Evolutionary conservation across 2,888 invertebrate genomes (phyloP).

Genomic region (Habrosyne pyritoides): DNA sequence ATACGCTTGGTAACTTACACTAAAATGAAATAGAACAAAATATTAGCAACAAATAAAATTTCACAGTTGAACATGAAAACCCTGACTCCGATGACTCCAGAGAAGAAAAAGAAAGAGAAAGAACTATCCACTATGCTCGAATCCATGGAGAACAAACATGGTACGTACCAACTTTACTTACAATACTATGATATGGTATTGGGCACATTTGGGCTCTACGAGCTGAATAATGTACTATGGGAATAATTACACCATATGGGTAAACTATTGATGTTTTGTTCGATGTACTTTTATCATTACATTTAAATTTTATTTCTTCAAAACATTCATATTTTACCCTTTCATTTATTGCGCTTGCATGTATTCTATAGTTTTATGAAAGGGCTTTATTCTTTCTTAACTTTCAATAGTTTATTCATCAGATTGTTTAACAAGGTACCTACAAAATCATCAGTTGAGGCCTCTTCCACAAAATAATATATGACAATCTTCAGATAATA

Average conservation of each 20-base stretch:
- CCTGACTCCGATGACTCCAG: constrained; percentile 83
- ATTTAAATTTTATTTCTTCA: constrained; percentile 50
- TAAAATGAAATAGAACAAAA: constrained; percentile 2
- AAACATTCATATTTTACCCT: constrained; percentile 83
- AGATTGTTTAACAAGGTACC: constrained; percentile 72
- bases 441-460: constrained; percentile 12
- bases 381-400: constrained; percentile 69
- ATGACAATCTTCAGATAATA: constrained; percentile 2
- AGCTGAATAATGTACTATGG: constrained; percentile 13
- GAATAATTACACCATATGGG: constrained; percentile 55
- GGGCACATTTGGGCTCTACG: constrained; percentile 4
- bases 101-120: constrained; percentile 87
- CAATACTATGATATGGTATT: not conserved
- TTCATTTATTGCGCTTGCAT: constrained; percentile 80
- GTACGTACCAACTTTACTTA: constrained; percentile 77
- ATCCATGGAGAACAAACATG: constrained; percentile 92
- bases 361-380: constrained; percentile 65
- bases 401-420: constrained; percentile 88
- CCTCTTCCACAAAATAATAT: not conserved
- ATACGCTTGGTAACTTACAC: not conserved
- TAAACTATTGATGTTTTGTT: constrained; percentile 84
- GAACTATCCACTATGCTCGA: constrained; percentile 89
- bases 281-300: constrained; percentile 37
- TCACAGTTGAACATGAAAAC: constrained; percentile 84
- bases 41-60: constrained; percentile 16